Percentiles rank a stretch among this genome's conserved stretches.
phyloP scores from a whole-genome alignment of 2,888 invertebrate species.

The Polydrusus tereticollis region DNA sequence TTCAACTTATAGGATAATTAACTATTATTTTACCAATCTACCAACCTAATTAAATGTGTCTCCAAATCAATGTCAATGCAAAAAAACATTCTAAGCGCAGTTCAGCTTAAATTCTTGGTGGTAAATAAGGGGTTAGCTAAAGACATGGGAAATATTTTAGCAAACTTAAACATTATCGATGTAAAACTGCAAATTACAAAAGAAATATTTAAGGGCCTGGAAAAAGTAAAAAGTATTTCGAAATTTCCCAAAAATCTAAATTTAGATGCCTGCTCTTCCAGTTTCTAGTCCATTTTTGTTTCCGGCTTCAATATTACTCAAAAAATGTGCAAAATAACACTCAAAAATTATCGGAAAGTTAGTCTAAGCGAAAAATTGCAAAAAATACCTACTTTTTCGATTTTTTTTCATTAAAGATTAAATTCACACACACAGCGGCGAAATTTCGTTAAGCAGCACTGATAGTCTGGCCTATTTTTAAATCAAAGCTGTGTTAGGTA shows the following conservation, averaged over 20 bases:
- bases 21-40: too few relatives aligned
- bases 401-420: slow-evolving; percentile 55
- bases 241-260: slow-evolving; percentile 2
- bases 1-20: too few relatives aligned
- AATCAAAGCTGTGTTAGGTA: slow-evolving; percentile 58
- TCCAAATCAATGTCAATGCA: too few relatives aligned
- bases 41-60: too few relatives aligned
- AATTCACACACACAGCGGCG: slow-evolving; percentile 62
- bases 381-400: slow-evolving; percentile 51
- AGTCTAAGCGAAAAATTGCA: not conserved
- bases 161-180: not conserved
- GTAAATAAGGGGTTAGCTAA: too few relatives aligned
- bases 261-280: not conserved
- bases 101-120: too few relatives aligned
- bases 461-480: slow-evolving; percentile 61
- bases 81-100: too few relatives aligned
- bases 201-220: not conserved
- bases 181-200: not conserved
- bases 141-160: too few relatives aligned
- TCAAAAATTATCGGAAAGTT: not conserved
- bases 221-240: not conserved
- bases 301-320: not conserved
- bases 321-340: not conserved
- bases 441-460: slow-evolving; percentile 61
- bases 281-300: slow-evolving; percentile 6